phyloP scores from a whole-genome alignment of 2,797 vertebrate genomes.

The Typhlichthys eigenmanni region DNA sequence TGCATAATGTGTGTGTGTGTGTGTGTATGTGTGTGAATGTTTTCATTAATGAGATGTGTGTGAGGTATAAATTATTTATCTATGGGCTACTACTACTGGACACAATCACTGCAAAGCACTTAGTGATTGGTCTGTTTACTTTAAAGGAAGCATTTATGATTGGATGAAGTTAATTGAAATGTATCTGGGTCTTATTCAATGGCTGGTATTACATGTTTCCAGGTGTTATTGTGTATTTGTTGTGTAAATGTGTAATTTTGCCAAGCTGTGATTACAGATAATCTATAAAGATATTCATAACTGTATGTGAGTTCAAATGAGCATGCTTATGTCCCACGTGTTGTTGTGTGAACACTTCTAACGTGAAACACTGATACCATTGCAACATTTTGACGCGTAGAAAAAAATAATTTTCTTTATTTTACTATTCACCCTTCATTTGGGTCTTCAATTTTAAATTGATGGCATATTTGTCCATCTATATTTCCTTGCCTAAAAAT shows the following conservation, averaged over 20 bases:
- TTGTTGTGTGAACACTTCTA: slow-evolving; percentile 67
- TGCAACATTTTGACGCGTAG: slow-evolving; percentile 62
- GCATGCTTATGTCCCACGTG: slow-evolving; percentile 75
- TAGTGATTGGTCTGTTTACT: slow-evolving; percentile 24
- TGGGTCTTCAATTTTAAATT: slow-evolving; percentile 27
- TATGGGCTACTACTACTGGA: slow-evolving; percentile 58
- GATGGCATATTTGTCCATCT: slow-evolving; percentile 32
- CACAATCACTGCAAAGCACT: slow-evolving; percentile 31
- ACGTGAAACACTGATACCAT: slow-evolving; percentile 58
- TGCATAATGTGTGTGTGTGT: neutral
- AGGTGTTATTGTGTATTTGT: slow-evolving; percentile 80
- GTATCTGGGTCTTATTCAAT: slow-evolving; percentile 48
- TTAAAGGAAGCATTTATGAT: slow-evolving; percentile 39
- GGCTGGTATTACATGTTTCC: slow-evolving; percentile 71
- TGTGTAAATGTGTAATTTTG: slow-evolving; percentile 79
- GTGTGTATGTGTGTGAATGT: slow-evolving; percentile 19
- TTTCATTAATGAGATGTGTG: slow-evolving; percentile 34
- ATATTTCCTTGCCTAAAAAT: slow-evolving; percentile 61
- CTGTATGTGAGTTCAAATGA: slow-evolving; percentile 75
- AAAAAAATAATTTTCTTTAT: slow-evolving; percentile 24
- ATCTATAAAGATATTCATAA: slow-evolving; percentile 76
- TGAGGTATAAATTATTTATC: slow-evolving; percentile 60
- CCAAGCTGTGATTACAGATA: slow-evolving; percentile 73
- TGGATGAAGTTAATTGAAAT: slow-evolving; percentile 33
- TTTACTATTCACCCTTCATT: slow-evolving; percentile 33